Evolutionary conservation across 2,113 vertebrate genomes (phyloP).

Genomic region (Catharus fuscescens): DNA sequence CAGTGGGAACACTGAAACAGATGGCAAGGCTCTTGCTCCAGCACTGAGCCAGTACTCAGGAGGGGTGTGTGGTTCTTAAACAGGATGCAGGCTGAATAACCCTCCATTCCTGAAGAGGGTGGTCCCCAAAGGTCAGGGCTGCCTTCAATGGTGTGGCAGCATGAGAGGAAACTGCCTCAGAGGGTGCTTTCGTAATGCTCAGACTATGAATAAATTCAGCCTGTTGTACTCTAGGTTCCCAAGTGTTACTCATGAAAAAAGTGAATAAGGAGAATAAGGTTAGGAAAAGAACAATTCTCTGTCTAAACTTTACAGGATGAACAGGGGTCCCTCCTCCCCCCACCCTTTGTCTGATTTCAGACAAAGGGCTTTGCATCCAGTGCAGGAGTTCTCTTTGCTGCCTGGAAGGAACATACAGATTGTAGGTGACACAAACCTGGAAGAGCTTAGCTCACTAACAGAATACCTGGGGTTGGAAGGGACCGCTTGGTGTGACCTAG

Average conservation of each 20-base stretch:
- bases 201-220: conserved; percentile 22
- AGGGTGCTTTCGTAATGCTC: conserved; percentile 38
- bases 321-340: not conserved
- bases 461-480: not conserved
- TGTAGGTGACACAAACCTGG: not conserved
- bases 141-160: conserved; percentile 44
- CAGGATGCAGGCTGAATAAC: conserved; percentile 65
- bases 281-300: conserved; percentile 20
- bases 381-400: not conserved
- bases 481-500: not conserved
- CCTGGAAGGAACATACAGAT: not conserved
- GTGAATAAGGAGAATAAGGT: conserved; percentile 28
- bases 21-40: not conserved
- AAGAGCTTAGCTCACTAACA: not conserved
- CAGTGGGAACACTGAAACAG: not conserved
- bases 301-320: not conserved
- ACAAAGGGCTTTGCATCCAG: not conserved
- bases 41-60: not conserved
- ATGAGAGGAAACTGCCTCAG: conserved; percentile 59
- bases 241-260: conserved; percentile 14
- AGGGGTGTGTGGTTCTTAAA: conserved; percentile 14
- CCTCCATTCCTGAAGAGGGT: conserved; percentile 58
- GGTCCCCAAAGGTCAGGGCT: conserved; percentile 63
- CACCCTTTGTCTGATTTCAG: not conserved
- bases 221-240: not conserved